These are phyloP conservation scores for Mus pahari DNA, from an alignment of 2,113 vertebrate species.

Conservation along the genomic window DNA sequence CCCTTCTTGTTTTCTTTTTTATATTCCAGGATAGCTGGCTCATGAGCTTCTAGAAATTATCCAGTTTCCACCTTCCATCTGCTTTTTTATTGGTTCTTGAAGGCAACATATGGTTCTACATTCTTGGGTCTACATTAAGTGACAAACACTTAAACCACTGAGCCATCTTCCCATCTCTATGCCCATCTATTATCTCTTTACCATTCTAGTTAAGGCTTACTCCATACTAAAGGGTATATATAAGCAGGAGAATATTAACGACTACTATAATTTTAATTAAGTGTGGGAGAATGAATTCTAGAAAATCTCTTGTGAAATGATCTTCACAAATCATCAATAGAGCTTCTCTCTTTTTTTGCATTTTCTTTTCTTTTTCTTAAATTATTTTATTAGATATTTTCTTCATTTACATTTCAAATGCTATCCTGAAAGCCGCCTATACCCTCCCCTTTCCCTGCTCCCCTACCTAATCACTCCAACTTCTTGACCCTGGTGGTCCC, in stretches of 20 bases:
- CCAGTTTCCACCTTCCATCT: background rate
- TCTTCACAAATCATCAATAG: background rate
- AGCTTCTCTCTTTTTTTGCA: too few relatives aligned
- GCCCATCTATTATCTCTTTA: background rate
- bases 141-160: background rate
- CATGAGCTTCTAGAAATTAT: background rate
- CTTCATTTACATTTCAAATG: too few relatives aligned
- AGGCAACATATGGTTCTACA: background rate
- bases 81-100: background rate
- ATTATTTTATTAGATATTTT: too few relatives aligned
- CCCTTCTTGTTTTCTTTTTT: background rate
- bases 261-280: background rate
- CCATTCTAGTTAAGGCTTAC: rapidly evolving
- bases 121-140: background rate
- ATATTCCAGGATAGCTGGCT: background rate
- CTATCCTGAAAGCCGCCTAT: too few relatives aligned
- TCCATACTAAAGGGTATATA: too few relatives aligned
- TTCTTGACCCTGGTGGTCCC: too few relatives aligned
- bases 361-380: too few relatives aligned
- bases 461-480: too few relatives aligned
- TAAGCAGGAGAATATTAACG: background rate
- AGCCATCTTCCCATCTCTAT: background rate
- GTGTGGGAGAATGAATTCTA: background rate
- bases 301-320: background rate
- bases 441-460: too few relatives aligned